Base-by-base conservation (phyloP, 92 coral and sea anemone genomes). In the Phenganax marumi region DNA sequence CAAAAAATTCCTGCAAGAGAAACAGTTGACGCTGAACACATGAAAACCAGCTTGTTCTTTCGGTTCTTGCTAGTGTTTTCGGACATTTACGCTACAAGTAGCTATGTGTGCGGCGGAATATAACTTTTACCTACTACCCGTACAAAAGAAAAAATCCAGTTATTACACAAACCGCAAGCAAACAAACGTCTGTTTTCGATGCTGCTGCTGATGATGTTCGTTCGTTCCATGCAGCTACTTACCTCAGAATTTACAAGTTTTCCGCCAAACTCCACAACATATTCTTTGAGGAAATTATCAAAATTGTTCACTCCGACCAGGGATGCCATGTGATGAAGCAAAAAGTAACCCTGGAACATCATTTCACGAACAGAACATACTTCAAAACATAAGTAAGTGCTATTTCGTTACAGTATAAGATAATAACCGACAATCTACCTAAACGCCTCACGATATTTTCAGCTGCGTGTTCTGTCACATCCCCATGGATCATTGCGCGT, bases 221-320 rank as follows among this genome's bases (percentile, higher is more conserved):
- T 8, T 17, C 2, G 3, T 65, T 21, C 23, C 17, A 61, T 6
- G 18, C 21, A 74, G 9, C 2, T 3, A 23, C 10, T 21, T 79
- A 91, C 98, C 90, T 95, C 98, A 2, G 98, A 95, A 3, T 92
- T 88, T 16, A 95, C 98, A 61, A 95, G 91, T 82, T 89, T 91
- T 62, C 91, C 98, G 68, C 87, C 88, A 87, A 86, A 95, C 76
- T 89, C 90, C 65, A 89, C 84, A 8, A 95, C 97, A 72, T 95
- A 95, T 1, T 89, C 91, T 47, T 84, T 84, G 1, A 95, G 90
- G 87, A 92, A 95, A 50, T 70, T 56, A 79, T 95, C 92, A 64
- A 95, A 95, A 77, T 86, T 70, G 55, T 84, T 86, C 76, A 85
- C 82, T 1, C 98, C 98, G 53, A 95, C 98, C 89, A 95, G 74